A percentile compares a stretch with the other conserved stretches of the same genome.
phyloP scores from a whole-genome alignment of 2,113 vertebrate species.

The Anhinga anhinga region DNA sequence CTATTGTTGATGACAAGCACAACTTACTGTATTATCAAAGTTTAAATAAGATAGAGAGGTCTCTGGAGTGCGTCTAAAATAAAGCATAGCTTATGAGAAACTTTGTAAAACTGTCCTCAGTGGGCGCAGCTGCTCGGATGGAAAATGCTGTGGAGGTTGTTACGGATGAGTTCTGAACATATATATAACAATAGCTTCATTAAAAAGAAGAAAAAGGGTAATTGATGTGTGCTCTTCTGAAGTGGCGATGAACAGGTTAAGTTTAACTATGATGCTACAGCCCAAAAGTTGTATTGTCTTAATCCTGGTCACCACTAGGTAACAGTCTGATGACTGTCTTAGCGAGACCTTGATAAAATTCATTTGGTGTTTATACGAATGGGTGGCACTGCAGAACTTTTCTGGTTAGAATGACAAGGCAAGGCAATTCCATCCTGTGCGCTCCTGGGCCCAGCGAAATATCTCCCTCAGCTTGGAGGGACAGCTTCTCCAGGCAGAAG shows the following conservation, averaged over 20 bases:
- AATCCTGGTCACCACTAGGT: not conserved
- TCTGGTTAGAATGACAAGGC: not conserved
- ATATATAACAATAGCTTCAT: not conserved
- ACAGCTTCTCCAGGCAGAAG: not conserved
- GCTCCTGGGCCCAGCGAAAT: not conserved
- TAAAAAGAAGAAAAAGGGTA: not conserved
- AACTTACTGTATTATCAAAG: constrained; percentile 42
- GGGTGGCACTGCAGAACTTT: not conserved
- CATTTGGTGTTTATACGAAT: not conserved
- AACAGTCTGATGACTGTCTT: not conserved
- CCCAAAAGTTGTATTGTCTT: not conserved
- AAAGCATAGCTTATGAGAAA: not conserved
- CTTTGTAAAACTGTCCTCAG: not conserved
- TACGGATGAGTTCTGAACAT: not conserved
- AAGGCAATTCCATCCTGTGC: not conserved
- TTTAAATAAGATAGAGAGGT: constrained; percentile 56
- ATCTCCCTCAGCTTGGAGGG: not conserved
- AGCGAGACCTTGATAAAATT: not conserved
- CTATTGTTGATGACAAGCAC: constrained; percentile 20
- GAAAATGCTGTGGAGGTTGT: not conserved
- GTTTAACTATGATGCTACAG: not conserved
- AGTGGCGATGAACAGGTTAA: not conserved
- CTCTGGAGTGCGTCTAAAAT: not conserved
- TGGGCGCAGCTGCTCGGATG: not conserved
- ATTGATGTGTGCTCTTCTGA: not conserved